A percentile compares a stretch with the other conserved stretches of the same genome.
These are phyloP conservation scores for Aricia artaxerxes DNA, from an alignment of 2,888 invertebrate genomes.

Conservation along the genomic window DNA sequence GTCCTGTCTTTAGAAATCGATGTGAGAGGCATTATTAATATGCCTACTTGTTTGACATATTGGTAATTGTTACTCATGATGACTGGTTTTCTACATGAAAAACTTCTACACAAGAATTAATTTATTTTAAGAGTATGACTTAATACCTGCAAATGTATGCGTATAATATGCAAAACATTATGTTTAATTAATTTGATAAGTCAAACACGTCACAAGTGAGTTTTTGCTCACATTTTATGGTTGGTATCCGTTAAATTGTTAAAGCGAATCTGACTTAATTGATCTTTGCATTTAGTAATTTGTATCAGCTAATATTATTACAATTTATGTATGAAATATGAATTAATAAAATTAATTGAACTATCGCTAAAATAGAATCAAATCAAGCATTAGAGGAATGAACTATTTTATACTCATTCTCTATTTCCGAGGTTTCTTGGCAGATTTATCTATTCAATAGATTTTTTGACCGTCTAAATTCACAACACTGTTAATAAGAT, in stretches of 20 bases:
- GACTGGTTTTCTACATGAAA: not conserved
- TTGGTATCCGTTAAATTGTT: not conserved
- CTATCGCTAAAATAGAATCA: not conserved
- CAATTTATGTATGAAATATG: too few relatives aligned
- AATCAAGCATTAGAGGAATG: not conserved
- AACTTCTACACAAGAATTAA: not conserved
- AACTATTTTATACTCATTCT: too few relatives aligned
- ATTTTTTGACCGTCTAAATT: too few relatives aligned
- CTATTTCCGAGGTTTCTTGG: not conserved
- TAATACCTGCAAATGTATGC: not conserved
- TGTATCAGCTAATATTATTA: too few relatives aligned
- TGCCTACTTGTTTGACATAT: not conserved
- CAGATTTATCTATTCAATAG: not conserved
- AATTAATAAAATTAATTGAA: not conserved
- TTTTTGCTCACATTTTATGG: not conserved
- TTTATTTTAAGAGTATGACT: not conserved
- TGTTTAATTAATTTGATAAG: conserved; percentile 20
- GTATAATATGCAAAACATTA: conserved; percentile 5
- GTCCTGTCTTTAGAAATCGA: too few relatives aligned
- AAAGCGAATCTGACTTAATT: not conserved
- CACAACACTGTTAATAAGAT: too few relatives aligned
- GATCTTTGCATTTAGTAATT: not conserved
- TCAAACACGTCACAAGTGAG: not conserved
- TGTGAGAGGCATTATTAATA: not conserved
- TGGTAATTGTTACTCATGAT: not conserved